Evolutionary conservation across 2,113 vertebrate genomes (phyloP).

Genomic region (Daboia siamensis): DNA sequence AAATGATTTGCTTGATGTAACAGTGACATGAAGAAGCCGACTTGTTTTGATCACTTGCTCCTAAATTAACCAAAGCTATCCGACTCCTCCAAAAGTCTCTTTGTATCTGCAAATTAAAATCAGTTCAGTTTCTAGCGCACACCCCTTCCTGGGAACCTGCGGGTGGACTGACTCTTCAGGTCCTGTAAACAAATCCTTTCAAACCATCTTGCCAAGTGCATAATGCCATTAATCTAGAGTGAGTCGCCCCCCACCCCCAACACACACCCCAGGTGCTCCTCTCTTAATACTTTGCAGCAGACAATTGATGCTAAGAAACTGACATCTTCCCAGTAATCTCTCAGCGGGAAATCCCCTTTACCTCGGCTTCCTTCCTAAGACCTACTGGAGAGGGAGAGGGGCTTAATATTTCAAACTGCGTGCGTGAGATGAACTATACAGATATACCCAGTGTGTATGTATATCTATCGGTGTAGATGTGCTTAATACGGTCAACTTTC

Average conservation of each 20-base stretch:
- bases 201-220: background rate
- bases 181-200: background rate
- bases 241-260: fast-evolving
- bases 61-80: background rate
- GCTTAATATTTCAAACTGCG: background rate
- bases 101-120: background rate
- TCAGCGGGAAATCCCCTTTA: background rate
- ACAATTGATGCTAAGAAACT: background rate
- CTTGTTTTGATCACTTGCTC: background rate
- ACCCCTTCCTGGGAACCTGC: background rate
- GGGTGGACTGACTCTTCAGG: background rate
- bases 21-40: background rate
- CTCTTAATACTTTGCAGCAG: background rate
- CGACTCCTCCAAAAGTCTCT: background rate
- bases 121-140: background rate
- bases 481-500: background rate
- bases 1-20: background rate
- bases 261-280: background rate
- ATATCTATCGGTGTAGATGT: background rate
- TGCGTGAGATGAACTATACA: background rate
- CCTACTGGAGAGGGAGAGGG: background rate
- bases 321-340: background rate
- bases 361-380: background rate
- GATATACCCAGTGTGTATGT: background rate
- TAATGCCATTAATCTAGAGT: background rate